phyloP scores from a whole-genome alignment of 2,888 invertebrate genomes.

The Epiblema foenella region DNA sequence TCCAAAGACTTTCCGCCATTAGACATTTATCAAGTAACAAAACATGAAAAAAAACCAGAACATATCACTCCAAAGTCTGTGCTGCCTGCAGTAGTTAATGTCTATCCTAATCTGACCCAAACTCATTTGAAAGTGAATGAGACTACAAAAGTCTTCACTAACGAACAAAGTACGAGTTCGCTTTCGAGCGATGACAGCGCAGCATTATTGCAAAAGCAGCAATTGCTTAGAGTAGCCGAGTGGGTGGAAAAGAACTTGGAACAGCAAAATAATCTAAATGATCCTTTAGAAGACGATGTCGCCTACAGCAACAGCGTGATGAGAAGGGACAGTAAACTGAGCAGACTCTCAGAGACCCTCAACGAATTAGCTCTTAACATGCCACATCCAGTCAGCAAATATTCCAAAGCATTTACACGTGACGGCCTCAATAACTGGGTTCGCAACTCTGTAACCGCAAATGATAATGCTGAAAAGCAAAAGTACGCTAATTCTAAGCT shows the following conservation, averaged over 20 bases:
- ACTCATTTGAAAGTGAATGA: slow-evolving; percentile 80
- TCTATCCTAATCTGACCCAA: slow-evolving; percentile 79
- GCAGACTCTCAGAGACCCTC: slow-evolving; percentile 73
- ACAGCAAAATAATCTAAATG: slow-evolving; percentile 77
- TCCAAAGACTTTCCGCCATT: slow-evolving; percentile 76
- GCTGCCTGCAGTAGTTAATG: slow-evolving; percentile 75
- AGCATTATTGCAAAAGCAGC: slow-evolving; percentile 85
- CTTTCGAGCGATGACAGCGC: slow-evolving; percentile 82
- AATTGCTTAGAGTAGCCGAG: slow-evolving; percentile 89
- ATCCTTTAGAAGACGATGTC: slow-evolving; percentile 75
- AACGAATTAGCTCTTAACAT: slow-evolving; percentile 79
- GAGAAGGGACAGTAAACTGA: slow-evolving; percentile 71
- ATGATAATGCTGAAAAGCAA: slow-evolving; percentile 55
- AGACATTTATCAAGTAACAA: slow-evolving; percentile 52
- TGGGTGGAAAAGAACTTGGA: slow-evolving; percentile 90
- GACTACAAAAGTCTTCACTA: slow-evolving; percentile 74
- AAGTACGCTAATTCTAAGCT: slow-evolving; percentile 59
- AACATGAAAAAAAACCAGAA: slow-evolving; percentile 65
- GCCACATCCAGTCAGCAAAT: slow-evolving; percentile 81
- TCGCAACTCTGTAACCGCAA: slow-evolving; percentile 58
- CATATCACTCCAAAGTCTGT: slow-evolving; percentile 56
- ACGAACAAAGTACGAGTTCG: slow-evolving; percentile 82
- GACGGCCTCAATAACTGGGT: slow-evolving; percentile 68
- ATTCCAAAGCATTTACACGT: slow-evolving; percentile 67
- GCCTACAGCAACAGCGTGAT: slow-evolving; percentile 64